phyloP scores from a whole-genome alignment of 2,113 vertebrate species.

The Hassar affinis region DNA sequence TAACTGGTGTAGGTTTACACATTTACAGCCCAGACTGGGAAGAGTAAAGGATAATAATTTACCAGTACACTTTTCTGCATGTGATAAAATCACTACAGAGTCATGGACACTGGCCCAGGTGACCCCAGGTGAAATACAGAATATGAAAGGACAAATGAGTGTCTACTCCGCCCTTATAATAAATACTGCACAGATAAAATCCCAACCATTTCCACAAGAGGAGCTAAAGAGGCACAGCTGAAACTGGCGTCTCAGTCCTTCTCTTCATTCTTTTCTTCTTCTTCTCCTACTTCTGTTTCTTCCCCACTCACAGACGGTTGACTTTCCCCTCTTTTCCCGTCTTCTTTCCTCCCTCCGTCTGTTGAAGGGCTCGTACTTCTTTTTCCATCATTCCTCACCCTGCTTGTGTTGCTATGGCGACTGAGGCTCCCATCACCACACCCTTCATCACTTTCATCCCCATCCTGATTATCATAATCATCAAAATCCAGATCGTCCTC shows the following conservation, averaged over 20 bases:
- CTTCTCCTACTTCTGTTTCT: not conserved
- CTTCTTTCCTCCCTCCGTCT: constrained; percentile 13
- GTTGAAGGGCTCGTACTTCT: not conserved
- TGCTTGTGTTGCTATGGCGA: constrained; percentile 35
- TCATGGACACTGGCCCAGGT: no score
- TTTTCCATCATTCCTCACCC: constrained; percentile 5
- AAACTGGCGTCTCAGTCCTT: not conserved
- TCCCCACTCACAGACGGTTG: not conserved
- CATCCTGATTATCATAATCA: not conserved
- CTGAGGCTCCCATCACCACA: constrained; percentile 22
- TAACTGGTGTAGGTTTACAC: no score
- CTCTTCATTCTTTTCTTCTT: not conserved
- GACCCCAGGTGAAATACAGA: not conserved
- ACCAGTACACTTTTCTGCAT: no score
- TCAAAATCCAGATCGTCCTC: constrained; percentile 49
- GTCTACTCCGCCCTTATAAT: not conserved
- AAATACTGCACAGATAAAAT: not conserved
- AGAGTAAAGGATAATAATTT: no score
- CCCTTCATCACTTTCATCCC: constrained; percentile 39
- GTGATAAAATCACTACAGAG: no score
- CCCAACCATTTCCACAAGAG: constrained; percentile 20
- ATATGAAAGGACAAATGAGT: not conserved
- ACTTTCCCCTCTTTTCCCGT: not conserved
- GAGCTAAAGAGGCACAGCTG: not conserved
- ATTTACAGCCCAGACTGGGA: no score